Evolutionary conservation across 23 tunicate genomes (phyloP).

Genomic region (Halocynthia aurantium): DNA sequence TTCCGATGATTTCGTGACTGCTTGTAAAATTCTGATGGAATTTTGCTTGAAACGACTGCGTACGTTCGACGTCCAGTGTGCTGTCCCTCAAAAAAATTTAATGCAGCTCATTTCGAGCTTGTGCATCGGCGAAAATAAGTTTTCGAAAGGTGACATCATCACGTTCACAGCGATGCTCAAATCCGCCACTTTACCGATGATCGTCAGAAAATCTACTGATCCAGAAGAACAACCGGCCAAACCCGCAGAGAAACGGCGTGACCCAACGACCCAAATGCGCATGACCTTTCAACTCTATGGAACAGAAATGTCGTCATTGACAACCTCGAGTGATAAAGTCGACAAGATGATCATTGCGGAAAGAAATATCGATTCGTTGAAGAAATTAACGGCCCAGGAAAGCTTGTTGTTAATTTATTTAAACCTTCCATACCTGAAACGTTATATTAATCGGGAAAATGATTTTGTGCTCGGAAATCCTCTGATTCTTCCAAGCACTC

Average conservation of each 20-base stretch:
- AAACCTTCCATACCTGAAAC: conserved; percentile 40
- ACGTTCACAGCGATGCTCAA: conserved; percentile 56
- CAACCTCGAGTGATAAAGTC: conserved; percentile 4
- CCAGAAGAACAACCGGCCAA: background rate
- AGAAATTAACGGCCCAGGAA: conserved; percentile 21
- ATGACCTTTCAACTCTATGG: conserved; percentile 3
- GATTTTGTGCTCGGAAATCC: conserved; percentile 15
- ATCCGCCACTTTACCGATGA: conserved; percentile 51
- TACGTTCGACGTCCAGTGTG: conserved; percentile 34
- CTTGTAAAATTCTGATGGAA: conserved; percentile 40
- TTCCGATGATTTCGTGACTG: conserved; percentile 18
- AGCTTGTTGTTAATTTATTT: conserved; percentile 20
- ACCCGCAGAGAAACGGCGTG: background rate
- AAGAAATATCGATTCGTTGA: conserved; percentile 12
- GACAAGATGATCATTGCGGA: background rate
- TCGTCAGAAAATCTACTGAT: conserved; percentile 25
- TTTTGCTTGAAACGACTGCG: conserved; percentile 47
- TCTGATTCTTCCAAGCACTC: conserved; percentile 18
- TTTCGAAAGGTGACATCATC: conserved; percentile 42
- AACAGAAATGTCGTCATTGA: background rate
- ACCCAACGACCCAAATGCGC: background rate
- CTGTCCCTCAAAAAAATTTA: conserved; percentile 52
- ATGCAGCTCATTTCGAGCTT: conserved; percentile 31
- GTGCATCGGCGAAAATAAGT: conserved; percentile 19
- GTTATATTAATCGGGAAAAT: conserved; percentile 40